Base-by-base conservation (phyloP, 2,888 invertebrate genomes). In the Pristionchus maxplancki region DNA sequence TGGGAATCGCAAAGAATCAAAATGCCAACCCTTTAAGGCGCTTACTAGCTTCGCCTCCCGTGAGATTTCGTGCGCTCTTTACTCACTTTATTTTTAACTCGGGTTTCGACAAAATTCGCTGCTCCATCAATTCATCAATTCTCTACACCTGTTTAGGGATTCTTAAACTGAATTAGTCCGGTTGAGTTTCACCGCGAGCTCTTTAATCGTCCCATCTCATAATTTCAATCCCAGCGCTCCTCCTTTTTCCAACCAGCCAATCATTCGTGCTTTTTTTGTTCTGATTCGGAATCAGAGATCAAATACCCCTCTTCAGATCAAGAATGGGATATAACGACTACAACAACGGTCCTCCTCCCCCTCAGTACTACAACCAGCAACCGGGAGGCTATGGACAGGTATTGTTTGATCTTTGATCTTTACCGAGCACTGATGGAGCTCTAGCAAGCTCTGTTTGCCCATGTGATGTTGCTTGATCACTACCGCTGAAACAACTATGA, bases 331-430 rank as follows among this genome's bases (percentile, higher is more conserved):
- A 74, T 28, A 37, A 74, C 74, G 74, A 74, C 11, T 40, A 74
- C 74, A 17, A 67, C 64, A 67, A 67, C 64, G 64, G 64, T 8
- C 64, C 64, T 6, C 74, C 74, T 20, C 74, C 74, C 11, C 74
- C 74, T 11, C 64, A 64, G 40, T 40, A 40, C 40, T 74, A 74
- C 74, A 74, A 74, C 24, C 74, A 74, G 40, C 74, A 74, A 15
- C 74, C 74, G 1, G 74, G 74, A 17, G 58, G 58, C n/a, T 74
- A 74, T 31, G 74, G 74, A 37, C 74, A 74, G 24, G 74, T 64
- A 17, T 6, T 58, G 9, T 58, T 53, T 58, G 58, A n/a, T 20
- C n/a, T 6, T 5, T 58, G 58, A n/a, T 58, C 58, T 58, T n/a
- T 58, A 20, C n/a, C n/a, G 64, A 31, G 64, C 6, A 67, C 13